Conservation (phyloP, 2,113 vertebrate species). For the Apus apus region DNA sequence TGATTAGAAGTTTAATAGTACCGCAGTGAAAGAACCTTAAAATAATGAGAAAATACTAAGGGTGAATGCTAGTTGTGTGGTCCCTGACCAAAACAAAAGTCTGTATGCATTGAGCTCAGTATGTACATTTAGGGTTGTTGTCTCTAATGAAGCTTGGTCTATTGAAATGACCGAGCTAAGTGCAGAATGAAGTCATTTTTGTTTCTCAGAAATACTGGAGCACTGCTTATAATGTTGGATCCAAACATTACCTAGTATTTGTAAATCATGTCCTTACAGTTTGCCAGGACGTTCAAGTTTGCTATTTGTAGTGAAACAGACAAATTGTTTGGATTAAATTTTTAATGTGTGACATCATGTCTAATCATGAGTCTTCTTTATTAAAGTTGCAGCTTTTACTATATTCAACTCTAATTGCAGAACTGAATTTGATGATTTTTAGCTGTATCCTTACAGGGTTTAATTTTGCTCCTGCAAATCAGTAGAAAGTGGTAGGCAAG, state of each 20-base stretch:
- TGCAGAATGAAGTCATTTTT: constrained; percentile 76
- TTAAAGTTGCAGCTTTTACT: constrained; percentile 34
- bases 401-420: constrained; percentile 31
- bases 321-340: constrained; percentile 78
- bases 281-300: constrained; percentile 76
- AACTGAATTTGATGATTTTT: constrained; percentile 30
- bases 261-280: constrained; percentile 76
- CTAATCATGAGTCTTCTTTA: constrained; percentile 73
- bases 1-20: not conserved
- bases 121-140: constrained; percentile 2
- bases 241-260: constrained; percentile 83
- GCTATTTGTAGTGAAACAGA: constrained; percentile 77
- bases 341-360: constrained; percentile 79
- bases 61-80: constrained; percentile 55
- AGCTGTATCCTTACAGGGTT: not conserved
- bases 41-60: constrained; percentile 20
- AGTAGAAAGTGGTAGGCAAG: not conserved
- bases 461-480: not conserved
- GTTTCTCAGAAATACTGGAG: constrained; percentile 70
- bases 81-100: constrained; percentile 55
- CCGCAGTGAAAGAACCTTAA: not conserved
- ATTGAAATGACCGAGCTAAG: constrained; percentile 49
- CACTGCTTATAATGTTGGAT: constrained; percentile 57
- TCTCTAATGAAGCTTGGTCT: constrained; percentile 47
- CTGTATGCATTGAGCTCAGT: not conserved